Evolutionary conservation across 2,888 invertebrate genomes (phyloP), one percentile per base, ranked within the genome.

Genomic region (Griposia aprilina): DNA sequence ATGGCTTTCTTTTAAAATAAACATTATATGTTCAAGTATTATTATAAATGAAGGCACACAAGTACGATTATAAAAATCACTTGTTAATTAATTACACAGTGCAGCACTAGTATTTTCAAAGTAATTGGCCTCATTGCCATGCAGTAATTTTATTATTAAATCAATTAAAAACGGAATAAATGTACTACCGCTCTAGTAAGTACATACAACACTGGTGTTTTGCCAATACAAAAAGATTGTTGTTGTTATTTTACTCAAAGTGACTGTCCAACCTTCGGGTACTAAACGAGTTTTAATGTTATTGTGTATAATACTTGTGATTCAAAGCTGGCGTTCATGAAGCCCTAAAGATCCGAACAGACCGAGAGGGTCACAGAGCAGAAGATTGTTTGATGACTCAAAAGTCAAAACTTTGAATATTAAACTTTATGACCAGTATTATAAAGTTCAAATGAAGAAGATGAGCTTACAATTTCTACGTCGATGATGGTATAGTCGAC

Each of bases 241-340:
- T 55, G 10, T 48, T 76, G 26, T 66, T 66, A 1, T 76, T 66
- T 48, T 17, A n/a, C 8, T 55, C 11, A 78, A 76, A 81, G 71
- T 59, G 66, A 78, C 50, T 72, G 79, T 26, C 1, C 52, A 70
- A 66, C 81, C 83, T 78, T 83, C 66, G 26, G 20, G n/a, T n/a
- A 17, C 30, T n/a, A 77, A 81, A 82, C 82, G 41, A 17, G 76
- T 76, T 82, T 65, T n/a, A 57, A 57, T 65, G n/a, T 36, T 50
- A 41, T 67, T 68, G 30, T 57, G 36, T 50, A 20, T 13, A 13
- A 13, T 36, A 17, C 65, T 17, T 59, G 8, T 30, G 10, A n/a
- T 50, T 30, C 30, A 2, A 26, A 52, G 30, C 30, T 41, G 26
- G 8, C 15, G 7, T 20, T 13, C 48, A 41, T n/a, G 17, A n/a